These are phyloP conservation scores for Eugnorisma glareosa DNA, from an alignment of 2,888 invertebrate genomes.

Conservation along the genomic window DNA sequence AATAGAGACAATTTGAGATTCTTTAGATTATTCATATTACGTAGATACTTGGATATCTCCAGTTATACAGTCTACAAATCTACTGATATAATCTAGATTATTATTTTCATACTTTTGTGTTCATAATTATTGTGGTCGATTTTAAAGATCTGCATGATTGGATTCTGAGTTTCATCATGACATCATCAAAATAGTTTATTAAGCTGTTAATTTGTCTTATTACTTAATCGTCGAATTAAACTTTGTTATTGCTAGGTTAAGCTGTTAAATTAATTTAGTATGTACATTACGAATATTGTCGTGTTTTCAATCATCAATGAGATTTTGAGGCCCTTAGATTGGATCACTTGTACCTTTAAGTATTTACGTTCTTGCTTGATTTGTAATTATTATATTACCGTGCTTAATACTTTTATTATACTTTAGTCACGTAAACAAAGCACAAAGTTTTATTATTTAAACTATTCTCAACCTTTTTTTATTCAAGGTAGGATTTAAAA, in stretches of 20 bases:
- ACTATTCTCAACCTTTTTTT: slow-evolving; percentile 25
- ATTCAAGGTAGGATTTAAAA: slow-evolving; percentile 8
- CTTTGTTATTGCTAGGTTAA: not conserved
- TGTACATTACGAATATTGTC: not conserved
- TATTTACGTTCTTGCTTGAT: not conserved
- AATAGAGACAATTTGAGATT: slow-evolving; percentile 25
- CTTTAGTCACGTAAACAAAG: slow-evolving; percentile 11
- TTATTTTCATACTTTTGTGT: not conserved
- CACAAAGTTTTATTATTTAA: slow-evolving; percentile 8
- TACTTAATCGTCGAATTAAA: slow-evolving; percentile 1
- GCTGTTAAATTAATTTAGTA: not conserved
- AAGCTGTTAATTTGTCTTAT: not conserved
- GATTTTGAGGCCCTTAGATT: not conserved
- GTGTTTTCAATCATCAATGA: not conserved
- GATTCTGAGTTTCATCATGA: slow-evolving; percentile 10
- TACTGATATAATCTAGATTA: slow-evolving; percentile 7
- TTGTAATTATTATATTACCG: not conserved
- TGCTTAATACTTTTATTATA: not conserved
- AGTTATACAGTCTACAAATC: not conserved
- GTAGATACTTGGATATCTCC: not conserved
- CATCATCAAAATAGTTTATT: not conserved
- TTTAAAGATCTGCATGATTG: not conserved
- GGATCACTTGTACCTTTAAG: not conserved
- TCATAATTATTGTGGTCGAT: not conserved
- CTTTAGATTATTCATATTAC: slow-evolving; percentile 13